Base-by-base conservation (phyloP, 2,888 invertebrate species). In the Toxonevra muliebris region DNA sequence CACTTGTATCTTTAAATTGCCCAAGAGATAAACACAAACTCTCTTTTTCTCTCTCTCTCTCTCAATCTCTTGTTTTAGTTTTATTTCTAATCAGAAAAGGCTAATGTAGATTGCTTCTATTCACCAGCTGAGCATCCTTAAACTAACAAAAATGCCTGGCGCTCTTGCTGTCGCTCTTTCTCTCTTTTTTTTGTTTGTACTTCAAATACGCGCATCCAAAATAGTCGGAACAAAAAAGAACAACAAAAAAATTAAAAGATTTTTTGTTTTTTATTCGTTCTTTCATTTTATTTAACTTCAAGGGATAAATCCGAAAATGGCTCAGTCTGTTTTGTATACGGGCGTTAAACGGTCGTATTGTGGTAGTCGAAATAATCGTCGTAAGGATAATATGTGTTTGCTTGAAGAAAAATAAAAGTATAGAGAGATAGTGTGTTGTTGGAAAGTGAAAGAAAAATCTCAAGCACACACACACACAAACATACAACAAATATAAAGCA, bases 291-390 rank as follows among this genome's bases (percentile, higher is more conserved):
- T 69, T 74, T 77, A 78, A 79, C 79, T 80, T 75, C 77, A 76
- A 76, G 78, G 81, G 78, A 83, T 80, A 81, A 80, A 81, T 79
- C 79, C 78, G 75, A 74, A 75, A 73, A 75, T 75, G 76, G 79
- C 79, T 82, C 81, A 84, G 84, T 84, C 84, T 84, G 82, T 82
- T 80, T 82, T 80, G 79, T 76, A 80, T 78, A 82, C 84, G 84
- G 84, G 85, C 85, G 83, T 84, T 77, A 83, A 81, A 80, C 81
- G 82, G 83, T 84, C 80, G 81, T 76, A 79, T 74, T 71, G 69
- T 73, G 77, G 77, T 45, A 48, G 48, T 60, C 60, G 66, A 60
- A 52, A 58, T 65, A 13, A 11, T 20, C 19, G 9, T 10, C 13
- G 19, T 42, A 45, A 8, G 15, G 12, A 48, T 42, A 48, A 45